These are phyloP conservation scores for Platanista minor DNA, from an alignment of 2,113 vertebrate genomes.

Conservation along the genomic window DNA sequence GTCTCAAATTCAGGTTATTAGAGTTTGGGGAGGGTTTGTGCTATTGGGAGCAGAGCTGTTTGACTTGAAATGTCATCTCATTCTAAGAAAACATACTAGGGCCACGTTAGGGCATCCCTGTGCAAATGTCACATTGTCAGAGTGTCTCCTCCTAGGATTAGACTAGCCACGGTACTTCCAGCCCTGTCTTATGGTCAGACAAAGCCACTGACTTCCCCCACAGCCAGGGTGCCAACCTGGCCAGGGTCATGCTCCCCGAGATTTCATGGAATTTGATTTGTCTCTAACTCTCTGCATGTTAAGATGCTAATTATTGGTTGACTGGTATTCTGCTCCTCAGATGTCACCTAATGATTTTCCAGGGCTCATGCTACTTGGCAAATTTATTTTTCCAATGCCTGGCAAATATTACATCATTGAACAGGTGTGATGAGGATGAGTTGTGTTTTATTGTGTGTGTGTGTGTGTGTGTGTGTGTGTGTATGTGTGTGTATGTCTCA, in stretches of 20 bases:
- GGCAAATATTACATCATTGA: slow-evolving; percentile 49
- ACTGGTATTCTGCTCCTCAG: slow-evolving; percentile 59
- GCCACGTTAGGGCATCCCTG: slow-evolving; percentile 57
- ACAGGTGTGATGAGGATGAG: not conserved
- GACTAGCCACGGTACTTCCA: not conserved
- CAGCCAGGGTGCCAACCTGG: not conserved
- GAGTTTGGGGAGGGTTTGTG: slow-evolving; percentile 4
- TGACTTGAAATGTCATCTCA: slow-evolving; percentile 71
- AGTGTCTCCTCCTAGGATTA: slow-evolving; percentile 21
- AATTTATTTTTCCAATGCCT: slow-evolving; percentile 46
- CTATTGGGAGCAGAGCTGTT: slow-evolving; percentile 45
- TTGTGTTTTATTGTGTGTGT: not conserved
- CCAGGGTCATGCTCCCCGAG: not conserved
- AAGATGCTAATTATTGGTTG: slow-evolving; percentile 42
- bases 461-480: not conserved
- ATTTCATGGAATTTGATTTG: slow-evolving; percentile 56
- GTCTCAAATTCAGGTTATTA: not conserved
- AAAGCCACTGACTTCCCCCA: not conserved
- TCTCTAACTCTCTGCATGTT: slow-evolving; percentile 31
- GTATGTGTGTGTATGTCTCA: not conserved
- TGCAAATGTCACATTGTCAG: slow-evolving; percentile 68
- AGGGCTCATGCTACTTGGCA: slow-evolving; percentile 27
- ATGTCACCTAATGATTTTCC: slow-evolving; percentile 53
- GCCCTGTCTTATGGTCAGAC: slow-evolving; percentile 4
- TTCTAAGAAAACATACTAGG: slow-evolving; percentile 62